phyloP scores from a whole-genome alignment of 2,797 vertebrate species.

The Falco peregrinus region DNA sequence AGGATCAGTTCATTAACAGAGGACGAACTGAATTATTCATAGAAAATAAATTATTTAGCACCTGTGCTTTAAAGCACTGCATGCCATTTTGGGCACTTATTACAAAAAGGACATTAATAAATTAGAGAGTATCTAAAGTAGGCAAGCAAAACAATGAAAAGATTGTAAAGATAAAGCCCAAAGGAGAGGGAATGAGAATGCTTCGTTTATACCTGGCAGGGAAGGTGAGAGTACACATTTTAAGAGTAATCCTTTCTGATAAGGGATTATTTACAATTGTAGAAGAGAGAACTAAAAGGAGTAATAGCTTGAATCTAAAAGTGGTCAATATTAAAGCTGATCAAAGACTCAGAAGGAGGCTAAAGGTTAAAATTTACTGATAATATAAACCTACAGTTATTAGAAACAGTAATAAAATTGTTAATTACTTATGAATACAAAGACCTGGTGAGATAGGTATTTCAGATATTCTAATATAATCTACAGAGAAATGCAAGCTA shows the following conservation, averaged over 20 bases:
- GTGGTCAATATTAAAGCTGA: background rate
- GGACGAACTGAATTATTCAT: constrained; percentile 39
- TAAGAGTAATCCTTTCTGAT: background rate
- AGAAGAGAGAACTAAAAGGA: background rate
- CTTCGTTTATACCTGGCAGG: background rate
- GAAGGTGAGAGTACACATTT: constrained; percentile 1
- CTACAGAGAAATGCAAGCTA: background rate
- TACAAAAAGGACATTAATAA: constrained; percentile 47
- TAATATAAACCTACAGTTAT: background rate
- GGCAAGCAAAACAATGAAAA: constrained; percentile 15
- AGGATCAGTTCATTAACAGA: constrained; percentile 36
- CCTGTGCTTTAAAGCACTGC: constrained; percentile 6
- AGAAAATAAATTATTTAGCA: constrained; percentile 59
- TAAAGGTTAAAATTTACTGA: background rate
- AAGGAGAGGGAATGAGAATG: background rate
- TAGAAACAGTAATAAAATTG: background rate
- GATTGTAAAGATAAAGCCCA: constrained; percentile 12
- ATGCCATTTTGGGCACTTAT: constrained; percentile 10
- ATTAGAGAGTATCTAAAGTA: constrained; percentile 23
- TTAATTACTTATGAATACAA: background rate
- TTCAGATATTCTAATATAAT: background rate
- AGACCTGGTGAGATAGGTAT: background rate
- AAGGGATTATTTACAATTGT: background rate
- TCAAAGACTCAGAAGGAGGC: background rate
- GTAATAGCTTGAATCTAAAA: background rate